These are phyloP conservation scores for Dasyurus viverrinus DNA, from an alignment of 2,113 vertebrate species.

Conservation along the genomic window DNA sequence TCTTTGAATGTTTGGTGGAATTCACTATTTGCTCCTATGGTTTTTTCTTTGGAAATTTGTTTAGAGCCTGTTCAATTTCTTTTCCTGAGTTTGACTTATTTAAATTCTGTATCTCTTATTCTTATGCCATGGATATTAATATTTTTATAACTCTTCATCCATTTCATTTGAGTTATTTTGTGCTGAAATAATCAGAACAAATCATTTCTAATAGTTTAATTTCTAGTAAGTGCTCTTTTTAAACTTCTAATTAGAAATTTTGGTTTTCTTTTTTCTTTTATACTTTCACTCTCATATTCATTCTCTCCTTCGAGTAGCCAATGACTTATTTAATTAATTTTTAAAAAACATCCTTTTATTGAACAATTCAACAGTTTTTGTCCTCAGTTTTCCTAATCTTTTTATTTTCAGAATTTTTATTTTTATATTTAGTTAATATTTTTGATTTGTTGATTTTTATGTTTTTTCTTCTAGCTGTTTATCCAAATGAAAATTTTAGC, in stretches of 20 bases:
- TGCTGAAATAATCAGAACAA: neutral
- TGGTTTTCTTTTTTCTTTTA: neutral
- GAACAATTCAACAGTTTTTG: neutral
- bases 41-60: neutral
- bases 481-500: neutral
- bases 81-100: neutral
- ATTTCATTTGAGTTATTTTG: neutral
- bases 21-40: neutral
- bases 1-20: neutral
- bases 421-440: neutral
- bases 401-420: neutral
- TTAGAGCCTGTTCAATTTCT: neutral
- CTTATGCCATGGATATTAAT: neutral
- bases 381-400: neutral
- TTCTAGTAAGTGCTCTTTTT: neutral
- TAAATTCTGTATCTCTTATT: neutral
- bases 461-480: neutral
- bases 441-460: neutral
- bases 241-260: neutral
- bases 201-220: neutral
- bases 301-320: neutral
- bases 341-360: neutral
- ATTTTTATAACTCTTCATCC: neutral
- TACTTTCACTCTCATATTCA: neutral
- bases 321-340: neutral